phyloP scores from a whole-genome alignment of 2,888 invertebrate species.

The Agrochola lota region DNA sequence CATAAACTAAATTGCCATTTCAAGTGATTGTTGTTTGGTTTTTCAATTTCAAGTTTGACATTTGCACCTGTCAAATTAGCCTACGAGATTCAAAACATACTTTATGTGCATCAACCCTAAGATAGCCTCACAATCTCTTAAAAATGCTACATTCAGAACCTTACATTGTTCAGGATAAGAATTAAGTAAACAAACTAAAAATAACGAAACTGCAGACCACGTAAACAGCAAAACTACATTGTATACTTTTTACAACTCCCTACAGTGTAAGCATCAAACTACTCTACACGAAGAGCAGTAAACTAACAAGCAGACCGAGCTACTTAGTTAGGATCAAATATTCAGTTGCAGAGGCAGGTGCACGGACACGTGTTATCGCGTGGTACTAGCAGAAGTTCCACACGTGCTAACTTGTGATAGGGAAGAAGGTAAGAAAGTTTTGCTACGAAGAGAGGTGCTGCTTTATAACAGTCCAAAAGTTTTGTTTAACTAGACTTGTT shows the following conservation, averaged over 20 bases:
- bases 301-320: conserved; percentile 19
- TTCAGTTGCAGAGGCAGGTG: conserved; percentile 46
- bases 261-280: conserved; percentile 25
- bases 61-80: too few species aligned
- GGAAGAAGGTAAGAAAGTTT: neutral
- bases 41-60: too few species aligned
- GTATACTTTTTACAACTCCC: conserved; percentile 10
- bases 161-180: conserved; percentile 7
- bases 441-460: neutral
- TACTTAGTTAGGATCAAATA: conserved; percentile 55
- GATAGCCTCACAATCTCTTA: neutral
- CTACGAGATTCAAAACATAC: too few species aligned
- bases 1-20: too few species aligned
- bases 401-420: neutral
- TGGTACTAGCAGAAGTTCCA: conserved; percentile 24
- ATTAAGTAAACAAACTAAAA: conserved; percentile 22
- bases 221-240: neutral
- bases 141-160: neutral
- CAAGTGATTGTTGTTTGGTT: too few species aligned
- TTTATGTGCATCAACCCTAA: neutral
- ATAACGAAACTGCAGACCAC: neutral
- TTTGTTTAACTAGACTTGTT: neutral
- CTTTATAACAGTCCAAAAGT: too few species aligned
- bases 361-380: conserved; percentile 15
- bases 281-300: conserved; percentile 4